Evolutionary conservation across 2,888 invertebrate genomes (phyloP).

Genomic region (Ecdyonurus torrentis): DNA sequence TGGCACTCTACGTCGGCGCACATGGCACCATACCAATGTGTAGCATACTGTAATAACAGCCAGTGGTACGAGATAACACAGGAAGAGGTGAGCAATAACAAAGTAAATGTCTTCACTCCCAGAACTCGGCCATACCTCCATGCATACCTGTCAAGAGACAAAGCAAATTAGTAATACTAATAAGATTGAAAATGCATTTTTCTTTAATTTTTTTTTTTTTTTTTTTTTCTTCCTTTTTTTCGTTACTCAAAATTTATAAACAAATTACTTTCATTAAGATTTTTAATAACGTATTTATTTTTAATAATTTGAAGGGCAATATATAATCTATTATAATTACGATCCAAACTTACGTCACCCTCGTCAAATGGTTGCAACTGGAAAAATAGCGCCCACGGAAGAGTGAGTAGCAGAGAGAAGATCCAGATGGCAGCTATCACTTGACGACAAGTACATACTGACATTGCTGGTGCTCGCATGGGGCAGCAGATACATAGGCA

Average conservation of each 20-base stretch:
- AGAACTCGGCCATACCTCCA: constrained; percentile 29
- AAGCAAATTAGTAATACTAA: too few species aligned
- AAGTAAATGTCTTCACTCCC: constrained; percentile 31
- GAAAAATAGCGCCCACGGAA: constrained; percentile 34
- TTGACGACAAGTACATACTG: constrained; percentile 24
- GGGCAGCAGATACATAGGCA: constrained; percentile 32
- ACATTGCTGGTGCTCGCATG: constrained; percentile 26
- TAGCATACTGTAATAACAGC: constrained; percentile 34
- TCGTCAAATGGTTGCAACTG: constrained; percentile 24
- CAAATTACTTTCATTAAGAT: too few species aligned
- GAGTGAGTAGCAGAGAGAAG: constrained; percentile 27
- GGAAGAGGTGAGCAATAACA: constrained; percentile 31
- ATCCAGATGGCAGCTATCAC: constrained; percentile 30
- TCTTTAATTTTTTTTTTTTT: too few species aligned
- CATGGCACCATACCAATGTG: constrained; percentile 31
- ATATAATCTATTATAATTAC: too few species aligned
- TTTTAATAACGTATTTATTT: too few species aligned
- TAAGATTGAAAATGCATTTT: too few species aligned
- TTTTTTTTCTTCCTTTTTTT: too few species aligned
- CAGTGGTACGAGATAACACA: constrained; percentile 35
- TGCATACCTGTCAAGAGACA: constrained; percentile 23
- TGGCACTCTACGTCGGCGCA: constrained; percentile 27
- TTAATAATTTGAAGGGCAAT: too few species aligned
- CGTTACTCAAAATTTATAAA: too few species aligned
- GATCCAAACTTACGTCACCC: too few species aligned